These are phyloP conservation scores for Caenorhabditis sp. DNA, from an alignment of 2,888 invertebrate genomes.

Conservation along the genomic window DNA sequence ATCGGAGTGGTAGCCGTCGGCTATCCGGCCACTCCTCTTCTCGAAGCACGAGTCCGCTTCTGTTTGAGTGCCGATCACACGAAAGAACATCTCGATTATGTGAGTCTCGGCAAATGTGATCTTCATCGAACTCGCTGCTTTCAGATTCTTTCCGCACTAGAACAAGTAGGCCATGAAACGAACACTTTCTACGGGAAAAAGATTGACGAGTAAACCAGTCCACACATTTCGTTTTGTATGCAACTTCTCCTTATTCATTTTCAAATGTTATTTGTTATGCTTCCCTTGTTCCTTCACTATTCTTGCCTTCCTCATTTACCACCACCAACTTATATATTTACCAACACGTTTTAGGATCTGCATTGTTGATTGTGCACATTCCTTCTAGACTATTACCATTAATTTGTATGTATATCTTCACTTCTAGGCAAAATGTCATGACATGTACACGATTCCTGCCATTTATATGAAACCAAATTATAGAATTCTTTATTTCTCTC, in stretches of 20 bases:
- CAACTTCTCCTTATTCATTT: neutral
- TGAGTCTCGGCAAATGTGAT: slow-evolving; percentile 29
- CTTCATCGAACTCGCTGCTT: too few species aligned
- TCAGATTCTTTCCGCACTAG: slow-evolving; percentile 49
- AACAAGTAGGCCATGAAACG: slow-evolving; percentile 54
- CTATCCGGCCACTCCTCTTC: slow-evolving; percentile 96
- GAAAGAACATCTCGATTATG: slow-evolving; percentile 76
- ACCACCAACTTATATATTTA: slow-evolving; percentile 1
- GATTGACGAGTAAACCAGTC: slow-evolving; percentile 32
- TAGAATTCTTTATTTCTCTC: neutral
- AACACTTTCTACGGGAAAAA: slow-evolving; percentile 62
- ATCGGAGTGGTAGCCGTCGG: slow-evolving; percentile 97
- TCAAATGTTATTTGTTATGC: neutral
- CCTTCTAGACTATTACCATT: slow-evolving; percentile 2
- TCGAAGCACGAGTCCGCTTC: slow-evolving; percentile 92
- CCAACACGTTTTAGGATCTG: slow-evolving; percentile 24
- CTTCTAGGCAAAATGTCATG: slow-evolving; percentile 46
- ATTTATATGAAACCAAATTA: slow-evolving; percentile 1
- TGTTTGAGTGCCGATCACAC: slow-evolving; percentile 88
- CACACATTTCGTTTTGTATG: slow-evolving; percentile 10
- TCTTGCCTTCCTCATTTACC: slow-evolving; percentile 19
- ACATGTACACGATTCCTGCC: slow-evolving; percentile 33
- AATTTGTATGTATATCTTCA: slow-evolving; percentile 11
- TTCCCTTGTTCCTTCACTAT: neutral
- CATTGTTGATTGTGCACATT: slow-evolving; percentile 14